phyloP scores from a whole-genome alignment of 2,888 invertebrate species.

The Rapana venosa region DNA sequence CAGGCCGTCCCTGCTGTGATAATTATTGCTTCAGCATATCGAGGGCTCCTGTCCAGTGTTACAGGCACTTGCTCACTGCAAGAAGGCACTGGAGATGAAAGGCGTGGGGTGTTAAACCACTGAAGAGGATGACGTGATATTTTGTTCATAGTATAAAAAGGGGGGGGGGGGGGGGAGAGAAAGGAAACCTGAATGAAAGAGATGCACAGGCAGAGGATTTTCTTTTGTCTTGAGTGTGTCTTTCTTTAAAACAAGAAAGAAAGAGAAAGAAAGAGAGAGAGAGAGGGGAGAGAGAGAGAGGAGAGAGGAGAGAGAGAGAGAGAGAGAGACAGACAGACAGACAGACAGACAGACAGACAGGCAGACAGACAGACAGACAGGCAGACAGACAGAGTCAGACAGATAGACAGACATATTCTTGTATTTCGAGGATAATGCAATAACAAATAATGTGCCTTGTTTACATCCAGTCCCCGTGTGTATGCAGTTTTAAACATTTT shows the following conservation, averaged over 20 bases:
- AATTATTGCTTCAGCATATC: neutral
- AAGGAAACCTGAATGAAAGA: neutral
- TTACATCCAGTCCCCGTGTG: too few species aligned
- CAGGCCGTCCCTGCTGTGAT: neutral
- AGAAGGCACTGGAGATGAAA: neutral
- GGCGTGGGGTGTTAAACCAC: neutral
- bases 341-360: neutral
- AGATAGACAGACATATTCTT: too few species aligned
- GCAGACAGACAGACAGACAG: neutral
- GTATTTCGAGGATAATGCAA: too few species aligned
- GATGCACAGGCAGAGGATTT: neutral
- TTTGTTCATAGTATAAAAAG: neutral
- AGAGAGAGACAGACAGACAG: neutral
- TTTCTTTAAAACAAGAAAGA: neutral
- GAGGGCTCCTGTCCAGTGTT: neutral
- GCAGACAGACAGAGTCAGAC: too few species aligned
- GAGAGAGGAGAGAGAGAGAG: neutral
- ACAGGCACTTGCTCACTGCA: neutral
- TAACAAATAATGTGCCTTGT: too few species aligned
- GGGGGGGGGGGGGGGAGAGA: neutral
- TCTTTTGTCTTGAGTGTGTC: neutral
- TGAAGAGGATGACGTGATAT: neutral
- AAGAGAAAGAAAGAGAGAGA: neutral
- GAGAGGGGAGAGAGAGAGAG: neutral
- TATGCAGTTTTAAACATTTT: too few species aligned